Base-by-base conservation (phyloP, 1,140 invertebrate genomes). In the Lanistes nyassanus region DNA sequence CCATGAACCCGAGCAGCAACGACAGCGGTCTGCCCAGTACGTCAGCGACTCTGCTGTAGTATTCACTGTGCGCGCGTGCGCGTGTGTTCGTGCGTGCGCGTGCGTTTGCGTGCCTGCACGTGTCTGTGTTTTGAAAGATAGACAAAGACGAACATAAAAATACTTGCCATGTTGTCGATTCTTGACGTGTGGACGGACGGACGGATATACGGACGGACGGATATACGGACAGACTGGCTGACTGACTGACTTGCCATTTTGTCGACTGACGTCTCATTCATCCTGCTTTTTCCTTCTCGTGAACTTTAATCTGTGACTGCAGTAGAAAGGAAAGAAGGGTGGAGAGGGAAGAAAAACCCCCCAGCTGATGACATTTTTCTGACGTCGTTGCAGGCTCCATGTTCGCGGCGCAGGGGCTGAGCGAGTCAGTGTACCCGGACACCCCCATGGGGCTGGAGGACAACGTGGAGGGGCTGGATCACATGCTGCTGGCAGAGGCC, bases 381-480 rank as follows among this genome's bases (percentile, higher is more conserved):
- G 31, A 26, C 31, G 31, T 26, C 56, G 21, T 26, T 60, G n/a
- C 79, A 83, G 81, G 76, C 42, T 69, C 75, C 58, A 64, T 78
- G 66, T 78, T 78, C 51, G 66, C 76, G 19, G 42, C 58, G 16
- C 75, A 80, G 26, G 76, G 70, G 16, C 58, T 80, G 53, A 39
- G 76, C 11, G 79, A 82, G 42, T 55, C 75, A 9, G 76, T 79
- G 60, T 82, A 82, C 75, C 77, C 80, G 13, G 79, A 81, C 53
- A 79, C 79, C 51, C 78, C 80, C 4, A 74, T 80, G 62, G 77
- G 76, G 19, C 58, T 80, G 62, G 79, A 82, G 21, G 76, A 78
- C 47, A 79, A 67, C 60, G 58, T 82, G 42, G 81, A 83, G 68
- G 74, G 75, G 47, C 65, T 83, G 19, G 83, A 84, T 29, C 79